A percentile compares a stretch with the other conserved stretches of the same genome.
These are phyloP conservation scores for Dysdera silvatica DNA, from an alignment of 1,140 invertebrate species.

Conservation along the genomic window DNA sequence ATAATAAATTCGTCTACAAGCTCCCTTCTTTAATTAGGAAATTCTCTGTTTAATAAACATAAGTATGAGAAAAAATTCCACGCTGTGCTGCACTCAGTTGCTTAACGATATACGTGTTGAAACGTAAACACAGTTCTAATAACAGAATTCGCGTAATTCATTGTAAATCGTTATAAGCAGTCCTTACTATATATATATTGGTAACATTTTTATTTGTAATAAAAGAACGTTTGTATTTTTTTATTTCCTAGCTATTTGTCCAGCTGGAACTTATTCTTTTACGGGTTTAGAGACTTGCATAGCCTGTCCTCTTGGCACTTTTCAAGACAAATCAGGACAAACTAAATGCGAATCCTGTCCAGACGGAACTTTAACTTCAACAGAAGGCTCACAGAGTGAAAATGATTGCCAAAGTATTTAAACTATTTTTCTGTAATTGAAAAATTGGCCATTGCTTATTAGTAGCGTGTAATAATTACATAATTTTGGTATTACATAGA, in stretches of 20 bases:
- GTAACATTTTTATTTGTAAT: not conserved
- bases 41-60: no score
- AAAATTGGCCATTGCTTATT: no score
- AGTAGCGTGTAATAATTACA: no score
- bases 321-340: constrained; percentile 77
- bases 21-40: no score
- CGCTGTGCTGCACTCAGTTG: no score
- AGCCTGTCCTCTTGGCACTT: constrained; percentile 82
- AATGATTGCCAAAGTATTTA: constrained; percentile 57
- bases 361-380: constrained; percentile 81
- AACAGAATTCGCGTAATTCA: not conserved
- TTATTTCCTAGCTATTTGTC: constrained; percentile 39
- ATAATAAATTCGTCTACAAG: no score
- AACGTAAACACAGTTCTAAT: not conserved
- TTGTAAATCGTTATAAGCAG: not conserved
- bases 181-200: not conserved
- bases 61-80: no score
- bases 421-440: no score
- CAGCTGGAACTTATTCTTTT: constrained; percentile 66
- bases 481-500: no score
- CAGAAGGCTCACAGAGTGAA: constrained; percentile 62
- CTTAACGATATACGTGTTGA: no score
- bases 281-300: constrained; percentile 74
- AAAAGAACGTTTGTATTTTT: not conserved
- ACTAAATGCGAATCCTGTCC: constrained; percentile 78